Evolutionary conservation across 1,140 invertebrate genomes (phyloP), one percentile per base, ranked within the genome.

Genomic region (Penaeus chinensis): DNA sequence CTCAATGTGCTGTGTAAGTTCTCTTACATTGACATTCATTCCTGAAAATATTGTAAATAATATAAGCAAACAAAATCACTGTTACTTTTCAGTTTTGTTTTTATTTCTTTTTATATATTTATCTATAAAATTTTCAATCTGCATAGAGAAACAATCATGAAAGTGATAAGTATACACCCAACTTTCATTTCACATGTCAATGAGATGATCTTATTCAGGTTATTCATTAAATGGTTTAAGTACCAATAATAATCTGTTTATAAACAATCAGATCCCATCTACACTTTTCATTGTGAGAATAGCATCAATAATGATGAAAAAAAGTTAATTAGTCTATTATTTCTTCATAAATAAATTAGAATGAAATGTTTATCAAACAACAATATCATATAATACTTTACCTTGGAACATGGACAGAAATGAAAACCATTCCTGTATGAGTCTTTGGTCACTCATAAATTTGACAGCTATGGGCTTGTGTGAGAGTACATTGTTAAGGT

Each of bases 401-500:
- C 96, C 97, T 95, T 99, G 98, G 93, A 99, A 96, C 95, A 97
- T 96, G 22, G 96, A 95, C 4, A 99, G 93, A 92, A 99, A 97
- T 89, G 96, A 95, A 92, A 99, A 97, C 98, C 98, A 99, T 95
- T 98, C 96, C 91, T 97, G 95, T 32, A 99, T 94, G 22, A 99
- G 94, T 84, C 95, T 94, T 91, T 96, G 95, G 91, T 99, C 96
- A 76, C 95, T 94, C 92, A 99, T 94, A 92, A 99, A 99, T 90
- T 96, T 95, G 86, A 97, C 92, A 1, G 98, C 97, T 24, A 99
- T 96, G 19, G 95, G 96, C 90, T 95, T 94, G 92, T 99, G 98
- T 0, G 97, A 97, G 2, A 99, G 93, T n/a, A 99, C 96, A 92
- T 99, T 99, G 91, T 99, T 99, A 63, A 99, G 94, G 93, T 99